Evolutionary conservation across 2,797 vertebrate species (phyloP).

Genomic region (Anas acuta): DNA sequence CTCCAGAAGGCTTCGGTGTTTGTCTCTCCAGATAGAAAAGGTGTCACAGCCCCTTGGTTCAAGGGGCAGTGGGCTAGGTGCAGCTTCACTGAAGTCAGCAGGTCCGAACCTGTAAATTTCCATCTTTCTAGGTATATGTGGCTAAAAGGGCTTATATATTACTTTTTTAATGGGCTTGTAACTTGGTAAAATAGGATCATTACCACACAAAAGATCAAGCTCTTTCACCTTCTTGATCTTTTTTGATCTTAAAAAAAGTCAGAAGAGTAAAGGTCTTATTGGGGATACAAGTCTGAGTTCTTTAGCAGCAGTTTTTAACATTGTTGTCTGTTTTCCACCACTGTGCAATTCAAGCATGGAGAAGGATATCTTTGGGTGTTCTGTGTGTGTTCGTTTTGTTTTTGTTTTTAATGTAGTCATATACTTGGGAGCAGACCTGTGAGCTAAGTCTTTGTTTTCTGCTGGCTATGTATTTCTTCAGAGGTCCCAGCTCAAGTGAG

Average conservation of each 20-base stretch:
- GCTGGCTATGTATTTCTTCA: not conserved
- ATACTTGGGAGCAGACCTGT: conserved; percentile 15
- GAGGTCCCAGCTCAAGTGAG: conserved; percentile 37
- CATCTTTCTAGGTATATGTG: not conserved
- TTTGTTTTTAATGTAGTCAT: not conserved
- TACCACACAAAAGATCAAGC: conserved; percentile 26
- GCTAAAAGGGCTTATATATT: not conserved
- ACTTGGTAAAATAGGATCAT: conserved; percentile 13
- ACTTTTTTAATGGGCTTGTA: not conserved
- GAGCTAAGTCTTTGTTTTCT: conserved; percentile 42
- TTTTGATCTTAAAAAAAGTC: conserved; percentile 45
- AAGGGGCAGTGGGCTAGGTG: not conserved
- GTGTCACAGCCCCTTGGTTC: not conserved
- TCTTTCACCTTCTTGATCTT: conserved; percentile 39
- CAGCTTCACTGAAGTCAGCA: not conserved
- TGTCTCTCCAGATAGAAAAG: not conserved
- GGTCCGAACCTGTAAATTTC: not conserved
- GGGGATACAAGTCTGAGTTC: conserved; percentile 50
- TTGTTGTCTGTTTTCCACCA: not conserved
- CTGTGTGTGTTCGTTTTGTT: not conserved
- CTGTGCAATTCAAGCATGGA: not conserved
- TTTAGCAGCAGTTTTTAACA: conserved; percentile 7
- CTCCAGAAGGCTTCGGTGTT: not conserved
- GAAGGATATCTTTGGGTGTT: not conserved
- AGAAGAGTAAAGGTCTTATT: conserved; percentile 50